phyloP scores from a whole-genome alignment of 2,797 vertebrate species.

The Xerus rutilus region DNA sequence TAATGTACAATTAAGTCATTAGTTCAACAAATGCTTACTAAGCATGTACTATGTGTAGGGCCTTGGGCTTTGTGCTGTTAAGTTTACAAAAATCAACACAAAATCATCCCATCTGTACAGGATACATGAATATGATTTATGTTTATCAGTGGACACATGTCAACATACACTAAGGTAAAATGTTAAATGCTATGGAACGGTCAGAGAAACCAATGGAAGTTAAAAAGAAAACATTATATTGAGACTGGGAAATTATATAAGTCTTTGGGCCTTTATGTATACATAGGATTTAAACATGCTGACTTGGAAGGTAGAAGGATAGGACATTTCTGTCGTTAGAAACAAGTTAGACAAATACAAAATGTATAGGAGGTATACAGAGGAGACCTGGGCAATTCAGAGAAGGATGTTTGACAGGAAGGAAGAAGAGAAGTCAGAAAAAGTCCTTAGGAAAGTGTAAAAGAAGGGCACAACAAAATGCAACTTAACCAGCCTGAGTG shows the following conservation, averaged over 20 bases:
- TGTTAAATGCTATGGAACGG: neutral
- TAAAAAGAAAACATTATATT: conserved; percentile 29
- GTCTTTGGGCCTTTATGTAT: neutral
- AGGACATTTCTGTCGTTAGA: neutral
- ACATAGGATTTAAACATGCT: neutral
- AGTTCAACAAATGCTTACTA: neutral
- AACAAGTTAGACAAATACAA: conserved; percentile 10
- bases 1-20: neutral
- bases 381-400: neutral
- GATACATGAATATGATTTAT: neutral
- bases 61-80: neutral
- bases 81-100: conserved; percentile 15
- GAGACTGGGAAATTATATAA: neutral
- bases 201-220: neutral
- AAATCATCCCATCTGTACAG: neutral
- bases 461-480: neutral
- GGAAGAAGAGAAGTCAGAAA: neutral
- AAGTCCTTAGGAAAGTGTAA: neutral
- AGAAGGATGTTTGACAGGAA: neutral
- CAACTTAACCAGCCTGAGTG: neutral
- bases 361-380: neutral
- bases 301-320: neutral
- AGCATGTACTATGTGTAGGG: neutral
- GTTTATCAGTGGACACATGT: neutral
- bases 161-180: neutral